These are phyloP conservation scores for Dryoscopus gambensis DNA, from an alignment of 2,113 vertebrate species.

Conservation along the genomic window DNA sequence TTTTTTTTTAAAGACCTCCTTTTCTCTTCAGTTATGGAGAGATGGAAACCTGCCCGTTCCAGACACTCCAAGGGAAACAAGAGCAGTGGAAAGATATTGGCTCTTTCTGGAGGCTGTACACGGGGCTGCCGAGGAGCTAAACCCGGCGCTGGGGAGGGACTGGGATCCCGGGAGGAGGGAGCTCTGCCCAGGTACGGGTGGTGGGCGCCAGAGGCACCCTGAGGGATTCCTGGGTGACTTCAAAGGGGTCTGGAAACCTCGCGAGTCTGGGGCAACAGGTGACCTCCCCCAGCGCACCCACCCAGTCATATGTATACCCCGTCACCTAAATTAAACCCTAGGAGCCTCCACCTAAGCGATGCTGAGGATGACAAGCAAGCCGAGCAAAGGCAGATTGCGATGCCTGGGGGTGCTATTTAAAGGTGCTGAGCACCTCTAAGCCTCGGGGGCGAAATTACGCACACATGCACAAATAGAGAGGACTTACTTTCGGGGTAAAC, in stretches of 20 bases:
- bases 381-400: not conserved
- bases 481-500: constrained; percentile 89
- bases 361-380: not conserved
- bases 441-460: not conserved
- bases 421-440: not conserved
- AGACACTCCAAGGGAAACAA: constrained; percentile 40
- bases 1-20: not conserved
- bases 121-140: not conserved
- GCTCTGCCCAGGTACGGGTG: not conserved
- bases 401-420: not conserved
- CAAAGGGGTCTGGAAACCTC: not conserved
- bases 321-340: not conserved
- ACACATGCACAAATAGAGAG: not conserved
- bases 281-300: not conserved
- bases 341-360: not conserved
- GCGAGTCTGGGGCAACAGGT: not conserved
- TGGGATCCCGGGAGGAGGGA: not conserved
- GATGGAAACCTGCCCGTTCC: constrained; percentile 40
- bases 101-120: not conserved
- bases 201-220: not conserved
- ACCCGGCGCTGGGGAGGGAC: not conserved
- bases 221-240: not conserved
- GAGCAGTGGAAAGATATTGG: constrained; percentile 30
- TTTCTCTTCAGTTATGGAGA: constrained; percentile 16
- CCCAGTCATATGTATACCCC: accelerated